These are phyloP conservation scores for Crax fasciolata DNA, from an alignment of 2,797 vertebrate species.

Conservation along the genomic window DNA sequence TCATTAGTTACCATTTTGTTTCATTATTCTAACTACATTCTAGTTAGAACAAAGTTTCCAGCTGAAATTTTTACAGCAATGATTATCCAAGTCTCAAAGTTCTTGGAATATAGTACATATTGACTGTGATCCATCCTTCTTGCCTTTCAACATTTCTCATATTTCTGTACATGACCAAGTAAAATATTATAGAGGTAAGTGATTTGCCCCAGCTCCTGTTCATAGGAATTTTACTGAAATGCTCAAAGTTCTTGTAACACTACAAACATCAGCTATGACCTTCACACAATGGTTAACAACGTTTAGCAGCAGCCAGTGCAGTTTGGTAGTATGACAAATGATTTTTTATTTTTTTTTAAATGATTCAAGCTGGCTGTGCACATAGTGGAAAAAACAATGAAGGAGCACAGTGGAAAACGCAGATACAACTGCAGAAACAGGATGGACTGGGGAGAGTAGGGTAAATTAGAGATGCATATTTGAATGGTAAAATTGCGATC, in stretches of 20 bases:
- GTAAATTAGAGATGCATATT: not conserved
- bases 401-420: not conserved
- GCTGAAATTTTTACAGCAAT: not conserved
- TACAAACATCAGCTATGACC: not conserved
- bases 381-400: not conserved
- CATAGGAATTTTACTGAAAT: not conserved
- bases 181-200: not conserved
- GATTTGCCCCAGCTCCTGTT: not conserved
- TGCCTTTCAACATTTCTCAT: not conserved
- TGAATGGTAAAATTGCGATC: not conserved
- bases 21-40: not conserved
- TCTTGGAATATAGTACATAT: not conserved
- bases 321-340: not conserved
- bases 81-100: not conserved
- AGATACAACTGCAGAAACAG: not conserved
- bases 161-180: not conserved
- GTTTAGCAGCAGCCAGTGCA: not conserved
- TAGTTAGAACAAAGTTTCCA: not conserved
- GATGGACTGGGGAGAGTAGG: not conserved
- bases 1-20: not conserved
- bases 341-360: not conserved
- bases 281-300: not conserved
- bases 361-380: slow-evolving; percentile 5
- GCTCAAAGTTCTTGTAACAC: not conserved
- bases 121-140: not conserved